A percentile compares a stretch with the other conserved stretches of the same genome.
Evolutionary conservation across 1,140 invertebrate genomes (phyloP).

Genomic region (Monochamus saltuarius): DNA sequence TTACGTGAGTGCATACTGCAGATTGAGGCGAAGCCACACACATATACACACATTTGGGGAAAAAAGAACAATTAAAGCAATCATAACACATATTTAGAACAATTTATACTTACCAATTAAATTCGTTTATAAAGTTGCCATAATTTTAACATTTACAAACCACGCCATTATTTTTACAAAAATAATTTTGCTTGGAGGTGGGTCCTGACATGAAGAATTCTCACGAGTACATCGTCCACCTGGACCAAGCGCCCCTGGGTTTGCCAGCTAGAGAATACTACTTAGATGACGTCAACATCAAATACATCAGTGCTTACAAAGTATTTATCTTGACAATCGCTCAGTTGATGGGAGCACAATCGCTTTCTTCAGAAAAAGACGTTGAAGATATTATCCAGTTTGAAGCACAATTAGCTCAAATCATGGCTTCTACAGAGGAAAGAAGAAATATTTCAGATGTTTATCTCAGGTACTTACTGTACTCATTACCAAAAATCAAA

Average conservation of each 20-base stretch:
- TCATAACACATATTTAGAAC: too few relatives aligned
- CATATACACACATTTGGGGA: too few relatives aligned
- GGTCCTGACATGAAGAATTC: slow-evolving; percentile 88
- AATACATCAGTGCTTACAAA: slow-evolving; percentile 77
- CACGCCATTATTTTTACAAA: too few relatives aligned
- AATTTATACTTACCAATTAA: too few relatives aligned
- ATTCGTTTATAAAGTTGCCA: too few relatives aligned
- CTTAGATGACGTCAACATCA: slow-evolving; percentile 66
- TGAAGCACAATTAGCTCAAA: slow-evolving; percentile 78
- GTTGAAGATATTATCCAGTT: slow-evolving; percentile 78
- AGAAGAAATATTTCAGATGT: slow-evolving; percentile 76
- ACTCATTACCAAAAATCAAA: too few relatives aligned
- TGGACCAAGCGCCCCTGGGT: slow-evolving; percentile 86
- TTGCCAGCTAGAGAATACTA: slow-evolving; percentile 86
- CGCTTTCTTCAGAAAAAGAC: slow-evolving; percentile 59
- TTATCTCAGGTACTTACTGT: slow-evolving; percentile 57
- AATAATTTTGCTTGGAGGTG: slow-evolving; percentile 48
- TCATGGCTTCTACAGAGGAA: slow-evolving; percentile 79
- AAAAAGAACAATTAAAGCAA: too few relatives aligned
- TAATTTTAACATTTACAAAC: too few relatives aligned
- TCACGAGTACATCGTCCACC: slow-evolving; percentile 80
- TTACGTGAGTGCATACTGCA: too few relatives aligned
- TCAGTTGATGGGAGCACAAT: slow-evolving; percentile 65
- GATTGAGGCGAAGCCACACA: too few relatives aligned
- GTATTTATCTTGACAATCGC: slow-evolving; percentile 72